Evolutionary conservation across 2,113 vertebrate genomes (phyloP).

Genomic region (Semnornis frantzii): DNA sequence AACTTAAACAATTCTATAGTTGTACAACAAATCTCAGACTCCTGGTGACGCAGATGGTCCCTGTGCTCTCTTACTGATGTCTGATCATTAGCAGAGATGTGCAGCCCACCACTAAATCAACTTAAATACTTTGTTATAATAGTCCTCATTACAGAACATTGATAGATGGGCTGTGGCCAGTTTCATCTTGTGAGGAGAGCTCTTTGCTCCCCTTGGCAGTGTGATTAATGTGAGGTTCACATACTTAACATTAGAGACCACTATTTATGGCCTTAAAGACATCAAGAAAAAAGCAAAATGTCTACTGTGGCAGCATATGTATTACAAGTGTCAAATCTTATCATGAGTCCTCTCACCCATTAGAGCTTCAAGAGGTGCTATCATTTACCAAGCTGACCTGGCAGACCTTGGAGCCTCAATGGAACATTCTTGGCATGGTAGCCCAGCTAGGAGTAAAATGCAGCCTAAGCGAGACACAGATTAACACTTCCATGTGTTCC

Average conservation of each 20-base stretch:
- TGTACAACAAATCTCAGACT: not conserved
- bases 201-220: slow-evolving; percentile 39
- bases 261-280: slow-evolving; percentile 64
- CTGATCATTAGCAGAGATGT: slow-evolving; percentile 57
- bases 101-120: slow-evolving; percentile 54
- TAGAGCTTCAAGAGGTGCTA: slow-evolving; percentile 61
- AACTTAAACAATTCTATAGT: too few species aligned
- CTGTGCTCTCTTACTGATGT: slow-evolving; percentile 43
- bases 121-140: slow-evolving; percentile 65
- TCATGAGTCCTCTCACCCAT: slow-evolving; percentile 62
- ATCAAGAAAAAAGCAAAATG: slow-evolving; percentile 60
- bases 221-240: slow-evolving; percentile 63
- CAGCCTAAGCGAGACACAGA: not conserved
- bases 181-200: slow-evolving; percentile 51
- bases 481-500: slow-evolving; percentile 27
- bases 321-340: slow-evolving; percentile 66
- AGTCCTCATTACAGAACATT: slow-evolving; percentile 63
- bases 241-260: slow-evolving; percentile 63
- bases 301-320: slow-evolving; percentile 54
- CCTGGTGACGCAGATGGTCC: slow-evolving; percentile 20
- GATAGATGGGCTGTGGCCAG: slow-evolving; percentile 55
- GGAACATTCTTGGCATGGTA: slow-evolving; percentile 43
- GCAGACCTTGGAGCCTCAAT: not conserved
- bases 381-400: slow-evolving; percentile 51
- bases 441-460: slow-evolving; percentile 31